phyloP scores from a whole-genome alignment of 35 echinoderm and acorn worm species.

The Apostichopus parvimensis region DNA sequence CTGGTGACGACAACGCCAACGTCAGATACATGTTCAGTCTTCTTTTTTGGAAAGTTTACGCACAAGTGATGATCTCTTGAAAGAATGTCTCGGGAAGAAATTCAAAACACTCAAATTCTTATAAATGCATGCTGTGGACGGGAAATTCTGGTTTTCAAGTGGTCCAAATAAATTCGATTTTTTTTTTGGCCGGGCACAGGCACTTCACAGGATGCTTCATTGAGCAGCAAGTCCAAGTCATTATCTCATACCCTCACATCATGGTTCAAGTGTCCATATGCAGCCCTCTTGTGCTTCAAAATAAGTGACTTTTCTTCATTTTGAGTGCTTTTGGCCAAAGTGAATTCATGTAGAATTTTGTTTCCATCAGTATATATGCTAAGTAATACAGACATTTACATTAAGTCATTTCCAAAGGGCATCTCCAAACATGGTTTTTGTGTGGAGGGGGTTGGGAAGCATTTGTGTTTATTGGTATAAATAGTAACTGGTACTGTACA shows the following conservation, averaged over 20 bases:
- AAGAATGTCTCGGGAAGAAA: neutral
- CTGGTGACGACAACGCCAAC: neutral
- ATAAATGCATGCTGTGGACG: neutral
- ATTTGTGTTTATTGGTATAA: too few species aligned
- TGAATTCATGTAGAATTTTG: neutral
- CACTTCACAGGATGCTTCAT: neutral
- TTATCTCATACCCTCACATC: neutral
- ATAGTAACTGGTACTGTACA: too few species aligned
- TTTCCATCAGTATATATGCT: too few species aligned
- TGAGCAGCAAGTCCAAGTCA: neutral
- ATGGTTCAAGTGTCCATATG: neutral
- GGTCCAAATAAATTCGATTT: neutral
- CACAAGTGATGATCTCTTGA: neutral
- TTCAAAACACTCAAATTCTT: neutral
- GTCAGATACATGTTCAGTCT: too few species aligned
- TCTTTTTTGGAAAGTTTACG: neutral
- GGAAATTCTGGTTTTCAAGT: neutral
- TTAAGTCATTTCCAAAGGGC: too few species aligned
- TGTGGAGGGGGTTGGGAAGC: too few species aligned
- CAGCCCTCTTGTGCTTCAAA: neutral
- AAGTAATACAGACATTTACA: too few species aligned
- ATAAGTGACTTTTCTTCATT: neutral
- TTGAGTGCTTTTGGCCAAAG: neutral
- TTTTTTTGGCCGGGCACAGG: neutral
- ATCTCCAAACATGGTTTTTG: too few species aligned